Conservation (phyloP, 2,113 vertebrate genomes). For the Anarrhichthys ocellatus region DNA sequence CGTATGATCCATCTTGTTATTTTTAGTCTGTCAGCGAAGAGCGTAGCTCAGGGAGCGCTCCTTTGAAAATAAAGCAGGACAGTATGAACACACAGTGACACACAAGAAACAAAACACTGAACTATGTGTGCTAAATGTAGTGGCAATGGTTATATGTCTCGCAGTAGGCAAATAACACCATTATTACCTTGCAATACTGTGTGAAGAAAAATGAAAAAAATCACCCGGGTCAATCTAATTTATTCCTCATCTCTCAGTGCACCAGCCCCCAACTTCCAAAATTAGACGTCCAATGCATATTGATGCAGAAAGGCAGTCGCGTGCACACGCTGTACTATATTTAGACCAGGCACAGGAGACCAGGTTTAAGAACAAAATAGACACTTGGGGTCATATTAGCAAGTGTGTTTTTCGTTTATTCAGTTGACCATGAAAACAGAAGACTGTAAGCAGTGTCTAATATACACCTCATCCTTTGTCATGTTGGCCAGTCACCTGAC, state of each 20-base stretch:
- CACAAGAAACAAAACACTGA: neutral
- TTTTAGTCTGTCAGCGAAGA: slow-evolving; percentile 65
- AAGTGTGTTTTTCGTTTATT: neutral
- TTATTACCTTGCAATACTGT: neutral
- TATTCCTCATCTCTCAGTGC: neutral
- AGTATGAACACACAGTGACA: neutral
- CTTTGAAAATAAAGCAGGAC: slow-evolving; percentile 63
- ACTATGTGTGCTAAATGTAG: neutral
- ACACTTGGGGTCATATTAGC: neutral
- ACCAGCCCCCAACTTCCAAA: neutral
- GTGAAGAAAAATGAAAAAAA: neutral
- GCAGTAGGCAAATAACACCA: neutral
- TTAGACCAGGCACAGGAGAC: slow-evolving; percentile 29
- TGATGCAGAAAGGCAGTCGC: neutral
- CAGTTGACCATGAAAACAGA: neutral
- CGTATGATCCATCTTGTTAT: slow-evolving; percentile 60
- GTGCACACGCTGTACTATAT: slow-evolving; percentile 28
- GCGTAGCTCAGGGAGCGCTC: slow-evolving; percentile 20
- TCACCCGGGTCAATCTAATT: neutral
- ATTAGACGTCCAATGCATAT: slow-evolving; percentile 7
- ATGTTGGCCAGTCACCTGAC: neutral
- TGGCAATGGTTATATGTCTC: neutral
- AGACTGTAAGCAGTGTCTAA: neutral
- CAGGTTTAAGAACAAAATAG: neutral
- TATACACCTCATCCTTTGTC: neutral